Base-by-base conservation (phyloP, 1,140 invertebrate genomes). In the Drosophila melanica region DNA sequence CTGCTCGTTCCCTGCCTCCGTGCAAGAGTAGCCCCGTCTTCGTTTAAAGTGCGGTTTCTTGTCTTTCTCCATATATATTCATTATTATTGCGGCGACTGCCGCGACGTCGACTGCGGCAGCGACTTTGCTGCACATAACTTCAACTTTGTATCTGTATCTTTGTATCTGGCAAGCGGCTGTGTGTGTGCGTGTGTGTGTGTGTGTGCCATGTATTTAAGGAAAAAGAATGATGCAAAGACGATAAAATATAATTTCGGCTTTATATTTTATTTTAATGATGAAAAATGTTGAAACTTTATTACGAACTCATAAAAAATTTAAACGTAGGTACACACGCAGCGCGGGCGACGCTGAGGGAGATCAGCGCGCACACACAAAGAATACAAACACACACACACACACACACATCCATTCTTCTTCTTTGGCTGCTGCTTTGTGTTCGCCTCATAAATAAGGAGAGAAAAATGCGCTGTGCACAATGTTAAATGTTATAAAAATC, bases 231-330 rank as follows among this genome's bases (percentile, higher is more conserved):
- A 90, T 90, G 89, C 80, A 79, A 90, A 85, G 89, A 90, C 89
- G 89, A 90, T 90, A 90, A 90, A 90, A 90, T 90, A 90, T 90
- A 90, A 90, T 90, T 90, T 90, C 89, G 89, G 89, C 89, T 90
- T 90, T 90, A 90, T 90, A 90, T 90, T 89, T 89, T 90, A 90
- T 90, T 90, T 90, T 90, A 90, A 90, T 90, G 89, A 90, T 90
- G 89, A 90, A 90, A 90, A 90, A 90, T 90, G 89, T 90, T 90
- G 89, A 90, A 90, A 90, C 84, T 90, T 90, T 90, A 90, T 90
- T 90, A 90, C 84, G 89, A 90, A 81, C 86, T 89, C 84, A 84
- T 89, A 89, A 89, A 89, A 89, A 89, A 89, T 89, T 84, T 89
- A 89, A 89, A 89, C 85, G 84, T 89, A 89, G 85, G 84, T 89